These are phyloP conservation scores for Dicycla oo DNA, from an alignment of 2,888 invertebrate species.

Conservation along the genomic window DNA sequence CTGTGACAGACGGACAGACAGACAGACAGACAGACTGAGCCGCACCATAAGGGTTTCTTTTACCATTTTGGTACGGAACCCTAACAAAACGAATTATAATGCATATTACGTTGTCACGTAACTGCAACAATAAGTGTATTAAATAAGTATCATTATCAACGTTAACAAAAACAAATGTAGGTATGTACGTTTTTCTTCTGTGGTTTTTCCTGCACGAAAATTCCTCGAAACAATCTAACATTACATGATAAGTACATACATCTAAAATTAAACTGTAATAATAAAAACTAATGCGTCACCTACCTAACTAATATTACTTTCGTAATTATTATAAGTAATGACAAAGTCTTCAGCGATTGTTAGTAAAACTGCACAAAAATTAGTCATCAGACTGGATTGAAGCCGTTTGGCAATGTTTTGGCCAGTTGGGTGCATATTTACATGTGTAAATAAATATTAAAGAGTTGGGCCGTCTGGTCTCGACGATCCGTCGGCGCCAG, in stretches of 20 bases:
- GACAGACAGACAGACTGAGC: too few relatives aligned
- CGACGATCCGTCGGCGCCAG: conserved; percentile 62
- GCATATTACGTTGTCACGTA: not conserved
- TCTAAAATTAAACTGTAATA: conserved; percentile 1
- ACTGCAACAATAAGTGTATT: not conserved
- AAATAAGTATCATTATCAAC: not conserved
- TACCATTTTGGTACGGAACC: too few relatives aligned
- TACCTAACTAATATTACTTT: conserved; percentile 6
- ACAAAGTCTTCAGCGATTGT: conserved; percentile 34
- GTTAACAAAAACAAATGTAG: not conserved
- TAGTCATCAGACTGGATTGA: conserved; percentile 42
- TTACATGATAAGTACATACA: not conserved
- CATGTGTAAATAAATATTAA: conserved; percentile 86
- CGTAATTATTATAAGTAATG: conserved; percentile 24
- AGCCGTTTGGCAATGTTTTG: conserved; percentile 46
- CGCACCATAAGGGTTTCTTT: too few relatives aligned
- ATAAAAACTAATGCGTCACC: conserved; percentile 30
- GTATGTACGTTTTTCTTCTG: too few relatives aligned
- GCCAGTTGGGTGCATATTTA: conserved; percentile 73
- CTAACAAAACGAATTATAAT: conserved; percentile 11
- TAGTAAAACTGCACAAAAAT: conserved; percentile 38
- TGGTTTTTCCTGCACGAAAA: not conserved
- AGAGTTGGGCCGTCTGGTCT: conserved; percentile 72
- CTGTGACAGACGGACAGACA: too few relatives aligned
- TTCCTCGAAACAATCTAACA: not conserved